Base-by-base conservation (phyloP, 2,797 vertebrate genomes). In the Agapornis canus region DNA sequence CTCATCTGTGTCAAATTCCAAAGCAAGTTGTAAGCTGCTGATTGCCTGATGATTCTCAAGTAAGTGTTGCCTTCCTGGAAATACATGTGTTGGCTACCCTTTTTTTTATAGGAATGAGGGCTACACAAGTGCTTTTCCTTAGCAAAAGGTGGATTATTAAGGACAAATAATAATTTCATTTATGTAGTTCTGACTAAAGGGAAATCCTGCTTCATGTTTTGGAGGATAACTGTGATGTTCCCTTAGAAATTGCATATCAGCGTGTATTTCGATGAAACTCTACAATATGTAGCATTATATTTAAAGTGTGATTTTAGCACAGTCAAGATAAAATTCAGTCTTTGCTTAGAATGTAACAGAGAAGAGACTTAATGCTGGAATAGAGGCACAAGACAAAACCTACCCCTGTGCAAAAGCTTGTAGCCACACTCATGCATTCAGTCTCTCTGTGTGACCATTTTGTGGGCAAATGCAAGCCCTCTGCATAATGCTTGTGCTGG, bases 181-280 rank as follows among this genome's bases (percentile, higher is more conserved):
- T 42, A 32, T 47, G 54, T 39, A 61, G 85, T 65, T 77, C 77
- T 90, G 56, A 76, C 39, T 39, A 52, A 82, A 86, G 26, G 40
- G 66, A 90, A 96, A 89, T 66, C 21, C 64, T 92, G 17, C 40
- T 72, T 82, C 17, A 22, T 39, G 4, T 66, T 79, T 84, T 65
- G 61, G 32, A 80, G 18, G 5, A 70, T 19, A 89, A 64, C 45
- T 19, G 10, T 39, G 21, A 12, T 3, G 0, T 71, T 71, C 29
- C 59, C 78, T 82, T 32, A 78, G 32, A 27, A 43, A 64, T 76
- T 25, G 29, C 5, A 4, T 76, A 60, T 26, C 5, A 1, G 6
- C 32, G 32, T 10, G 54, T 32, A 92, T 92, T 90, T 94, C 63
- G 86, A 92, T 82, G 49, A 65, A 91, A 78, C 8, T 81, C 85